Evolutionary conservation across 2,113 vertebrate species (phyloP).

Genomic region (Eira barbara): DNA sequence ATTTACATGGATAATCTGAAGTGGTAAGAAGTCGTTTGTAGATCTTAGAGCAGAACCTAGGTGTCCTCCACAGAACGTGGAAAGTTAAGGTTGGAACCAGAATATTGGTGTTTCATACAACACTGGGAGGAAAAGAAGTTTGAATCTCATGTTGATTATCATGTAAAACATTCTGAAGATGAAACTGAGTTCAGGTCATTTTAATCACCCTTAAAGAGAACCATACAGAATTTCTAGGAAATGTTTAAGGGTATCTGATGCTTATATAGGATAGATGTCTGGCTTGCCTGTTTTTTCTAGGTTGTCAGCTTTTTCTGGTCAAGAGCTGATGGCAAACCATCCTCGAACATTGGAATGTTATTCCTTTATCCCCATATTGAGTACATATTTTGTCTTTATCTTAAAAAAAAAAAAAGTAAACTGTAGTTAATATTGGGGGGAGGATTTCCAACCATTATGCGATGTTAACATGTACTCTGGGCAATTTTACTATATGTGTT

Average conservation of each 20-base stretch:
- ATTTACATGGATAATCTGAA: neutral
- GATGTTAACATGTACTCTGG: neutral
- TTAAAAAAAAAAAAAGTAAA: neutral
- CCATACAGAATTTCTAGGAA: neutral
- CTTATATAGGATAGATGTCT: neutral
- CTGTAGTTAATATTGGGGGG: neutral
- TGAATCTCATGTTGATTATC: constrained; percentile 3
- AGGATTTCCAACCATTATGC: constrained; percentile 18
- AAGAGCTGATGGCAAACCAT: constrained; percentile 22
- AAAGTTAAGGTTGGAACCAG: neutral
- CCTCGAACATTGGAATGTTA: neutral
- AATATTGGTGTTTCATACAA: neutral
- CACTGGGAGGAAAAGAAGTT: neutral
- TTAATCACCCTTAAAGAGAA: constrained; percentile 1
- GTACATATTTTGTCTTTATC: constrained; percentile 17
- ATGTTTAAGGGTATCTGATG: neutral
- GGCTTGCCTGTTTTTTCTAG: neutral
- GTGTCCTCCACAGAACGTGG: neutral
- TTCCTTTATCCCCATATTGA: neutral
- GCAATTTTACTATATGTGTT: neutral
- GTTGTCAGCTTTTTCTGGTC: neutral
- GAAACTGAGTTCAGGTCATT: neutral
- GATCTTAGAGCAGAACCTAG: neutral
- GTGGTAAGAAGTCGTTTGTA: constrained; percentile 15
- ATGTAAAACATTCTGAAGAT: neutral